A percentile compares a stretch with the other conserved stretches of the same genome.
These are phyloP conservation scores for Osedax fenrisi DNA, from an alignment of 2,888 invertebrate genomes.

Conservation along the genomic window DNA sequence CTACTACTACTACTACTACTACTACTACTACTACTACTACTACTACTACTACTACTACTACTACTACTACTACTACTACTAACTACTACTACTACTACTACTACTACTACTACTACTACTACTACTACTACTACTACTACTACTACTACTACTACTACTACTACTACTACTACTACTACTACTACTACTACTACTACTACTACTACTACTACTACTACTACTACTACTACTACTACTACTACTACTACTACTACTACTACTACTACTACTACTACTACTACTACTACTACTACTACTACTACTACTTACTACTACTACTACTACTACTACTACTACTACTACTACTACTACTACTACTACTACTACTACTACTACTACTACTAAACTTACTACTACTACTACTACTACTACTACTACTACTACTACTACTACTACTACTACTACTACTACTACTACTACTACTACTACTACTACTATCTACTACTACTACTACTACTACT, in stretches of 20 bases:
- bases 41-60: conserved; percentile 19
- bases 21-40: conserved; percentile 9
- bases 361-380: too few species aligned
- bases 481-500: too few species aligned
- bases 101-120: conserved; percentile 2
- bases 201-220: background rate
- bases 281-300: background rate
- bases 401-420: background rate
- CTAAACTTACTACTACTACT: too few species aligned
- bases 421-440: background rate
- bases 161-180: conserved; percentile 15
- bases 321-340: background rate
- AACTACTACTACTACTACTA: too few species aligned
- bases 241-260: background rate
- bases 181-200: conserved; percentile 13
- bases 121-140: background rate
- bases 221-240: background rate
- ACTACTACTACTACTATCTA: too few species aligned
- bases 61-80: conserved; percentile 26
- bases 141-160: background rate
- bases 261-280: background rate
- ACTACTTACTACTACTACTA: too few species aligned
- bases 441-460: background rate
- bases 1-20: conserved; percentile 32
- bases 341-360: background rate